phyloP scores from a whole-genome alignment of 37 sponge, comb jelly and placozoan species.

The Sycon ciliatum region DNA sequence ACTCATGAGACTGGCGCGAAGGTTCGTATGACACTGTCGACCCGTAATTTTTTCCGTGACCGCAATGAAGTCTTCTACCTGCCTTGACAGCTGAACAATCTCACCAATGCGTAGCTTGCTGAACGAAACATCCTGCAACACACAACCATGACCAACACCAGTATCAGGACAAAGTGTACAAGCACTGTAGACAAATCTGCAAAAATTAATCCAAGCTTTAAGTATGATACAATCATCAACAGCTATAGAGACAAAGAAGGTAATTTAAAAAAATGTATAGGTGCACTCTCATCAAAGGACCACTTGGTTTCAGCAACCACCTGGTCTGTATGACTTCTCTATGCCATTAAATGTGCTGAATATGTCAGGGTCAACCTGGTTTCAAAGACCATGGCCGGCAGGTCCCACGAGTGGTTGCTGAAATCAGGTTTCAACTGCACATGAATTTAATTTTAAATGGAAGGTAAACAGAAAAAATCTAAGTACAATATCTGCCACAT shows the following conservation, averaged over 20 bases:
- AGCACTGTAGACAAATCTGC: not conserved
- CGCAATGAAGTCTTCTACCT: constrained; percentile 60
- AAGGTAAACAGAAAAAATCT: too few relatives aligned
- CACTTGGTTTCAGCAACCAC: too few relatives aligned
- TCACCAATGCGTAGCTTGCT: constrained; percentile 55
- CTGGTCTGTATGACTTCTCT: too few relatives aligned
- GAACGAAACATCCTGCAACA: constrained; percentile 59
- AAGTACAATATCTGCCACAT: too few relatives aligned
- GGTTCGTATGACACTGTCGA: constrained; percentile 53
- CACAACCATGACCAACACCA: not conserved
- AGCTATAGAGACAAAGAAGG: not conserved
- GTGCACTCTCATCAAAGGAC: too few relatives aligned
- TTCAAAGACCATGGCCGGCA: too few relatives aligned
- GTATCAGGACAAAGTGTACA: not conserved
- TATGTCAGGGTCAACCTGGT: too few relatives aligned
- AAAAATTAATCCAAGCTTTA: not conserved
- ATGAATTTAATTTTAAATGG: too few relatives aligned
- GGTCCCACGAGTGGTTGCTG: too few relatives aligned
- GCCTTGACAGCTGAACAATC: constrained; percentile 51
- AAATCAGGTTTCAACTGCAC: too few relatives aligned
- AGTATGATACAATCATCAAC: not conserved
- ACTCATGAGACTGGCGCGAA: constrained; percentile 52
- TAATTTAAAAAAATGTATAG: too few relatives aligned
- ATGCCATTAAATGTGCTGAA: too few relatives aligned
- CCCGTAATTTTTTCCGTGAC: constrained; percentile 45